Conservation (phyloP, 1,140 invertebrate genomes). For the Paraescarpia echinospica region DNA sequence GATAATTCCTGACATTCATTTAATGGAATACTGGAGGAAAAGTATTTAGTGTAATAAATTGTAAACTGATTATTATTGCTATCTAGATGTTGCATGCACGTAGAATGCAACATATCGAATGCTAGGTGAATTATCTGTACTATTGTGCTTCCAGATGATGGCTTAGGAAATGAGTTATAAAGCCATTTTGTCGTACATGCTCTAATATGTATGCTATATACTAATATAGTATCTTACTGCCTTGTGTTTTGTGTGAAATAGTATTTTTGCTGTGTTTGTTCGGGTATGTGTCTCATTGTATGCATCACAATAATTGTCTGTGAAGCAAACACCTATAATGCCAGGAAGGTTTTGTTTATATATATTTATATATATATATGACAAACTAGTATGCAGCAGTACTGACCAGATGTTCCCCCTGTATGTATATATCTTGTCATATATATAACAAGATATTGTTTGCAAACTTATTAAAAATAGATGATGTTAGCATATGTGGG, state of each 20-base stretch:
- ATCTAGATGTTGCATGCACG: not conserved
- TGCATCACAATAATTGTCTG: not conserved
- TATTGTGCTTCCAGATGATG: not conserved
- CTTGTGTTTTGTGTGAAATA: not conserved
- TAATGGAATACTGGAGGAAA: too few species aligned
- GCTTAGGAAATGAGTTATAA: not conserved
- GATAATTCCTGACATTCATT: too few species aligned
- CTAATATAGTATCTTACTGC: not conserved
- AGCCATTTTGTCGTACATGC: not conserved
- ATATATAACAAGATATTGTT: not conserved
- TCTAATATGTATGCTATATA: not conserved
- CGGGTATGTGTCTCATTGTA: not conserved
- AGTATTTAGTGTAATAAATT: too few species aligned
- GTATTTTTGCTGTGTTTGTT: not conserved
- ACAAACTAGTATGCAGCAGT: not conserved
- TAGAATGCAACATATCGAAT: too few species aligned
- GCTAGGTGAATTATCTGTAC: not conserved
- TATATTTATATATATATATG: too few species aligned
- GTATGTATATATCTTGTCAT: too few species aligned
- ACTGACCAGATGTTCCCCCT: not conserved
- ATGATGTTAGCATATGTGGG: not conserved
- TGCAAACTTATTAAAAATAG: not conserved
- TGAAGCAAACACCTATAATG: not conserved
- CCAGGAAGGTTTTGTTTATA: too few species aligned
- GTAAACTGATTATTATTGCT: too few species aligned